Conservation (phyloP, 1,140 invertebrate species). For the Leptonema lineaticorne region DNA sequence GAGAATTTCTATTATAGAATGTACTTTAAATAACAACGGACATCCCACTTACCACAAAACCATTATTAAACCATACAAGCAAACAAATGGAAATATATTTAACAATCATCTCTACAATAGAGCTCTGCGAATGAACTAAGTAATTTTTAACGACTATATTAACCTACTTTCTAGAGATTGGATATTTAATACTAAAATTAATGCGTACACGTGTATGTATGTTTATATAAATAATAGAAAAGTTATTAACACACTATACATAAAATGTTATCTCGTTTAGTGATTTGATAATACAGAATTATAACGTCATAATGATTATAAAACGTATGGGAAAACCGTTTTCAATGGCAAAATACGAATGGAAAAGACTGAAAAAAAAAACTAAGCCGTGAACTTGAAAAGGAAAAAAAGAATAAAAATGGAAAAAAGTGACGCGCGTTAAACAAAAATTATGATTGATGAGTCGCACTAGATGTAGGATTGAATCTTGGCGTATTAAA, state of each 20-base stretch:
- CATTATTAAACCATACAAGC: no score
- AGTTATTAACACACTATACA: background rate
- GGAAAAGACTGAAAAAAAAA: background rate
- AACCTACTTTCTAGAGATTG: constrained; percentile 3
- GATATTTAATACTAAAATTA: background rate
- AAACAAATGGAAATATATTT: no score
- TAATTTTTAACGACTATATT: constrained; percentile 16
- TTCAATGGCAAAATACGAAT: background rate
- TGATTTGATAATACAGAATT: constrained; percentile 7
- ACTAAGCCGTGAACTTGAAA: no score
- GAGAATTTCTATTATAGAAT: no score
- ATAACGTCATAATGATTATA: no score
- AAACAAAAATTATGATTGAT: constrained; percentile 12
- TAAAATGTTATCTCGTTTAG: constrained; percentile 19
- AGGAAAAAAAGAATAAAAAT: no score
- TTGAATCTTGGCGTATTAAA: background rate
- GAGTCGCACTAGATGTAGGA: background rate
- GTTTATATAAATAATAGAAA: constrained; percentile 19
- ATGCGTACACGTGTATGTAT: background rate
- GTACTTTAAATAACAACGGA: background rate
- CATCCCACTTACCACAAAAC: no score
- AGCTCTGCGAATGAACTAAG: background rate
- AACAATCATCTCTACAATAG: no score
- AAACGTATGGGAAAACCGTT: background rate
- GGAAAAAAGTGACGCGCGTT: no score